Percentiles rank a stretch among this genome's conserved stretches.
These are phyloP conservation scores for Alauda arvensis DNA, from an alignment of 2,797 vertebrate species.

Conservation along the genomic window DNA sequence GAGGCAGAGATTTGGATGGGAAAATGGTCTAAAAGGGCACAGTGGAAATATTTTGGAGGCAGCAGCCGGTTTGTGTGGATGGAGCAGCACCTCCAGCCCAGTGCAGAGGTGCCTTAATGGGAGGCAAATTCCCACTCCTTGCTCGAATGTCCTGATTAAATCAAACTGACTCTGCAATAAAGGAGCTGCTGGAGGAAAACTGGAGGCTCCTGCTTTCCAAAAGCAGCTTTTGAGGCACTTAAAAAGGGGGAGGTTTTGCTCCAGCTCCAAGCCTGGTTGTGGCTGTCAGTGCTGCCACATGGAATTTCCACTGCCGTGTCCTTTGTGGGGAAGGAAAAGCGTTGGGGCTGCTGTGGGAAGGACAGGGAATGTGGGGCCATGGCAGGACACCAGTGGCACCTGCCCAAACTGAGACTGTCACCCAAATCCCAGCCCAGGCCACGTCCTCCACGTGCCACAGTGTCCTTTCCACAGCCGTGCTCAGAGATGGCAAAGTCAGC, in stretches of 20 bases:
- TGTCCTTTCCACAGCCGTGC: fast-evolving
- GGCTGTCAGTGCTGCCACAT: fast-evolving
- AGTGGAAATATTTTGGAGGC: neutral
- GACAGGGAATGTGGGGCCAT: fast-evolving
- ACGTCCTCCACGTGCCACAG: fast-evolving
- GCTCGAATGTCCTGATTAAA: neutral
- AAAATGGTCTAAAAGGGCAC: neutral
- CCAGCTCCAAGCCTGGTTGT: neutral
- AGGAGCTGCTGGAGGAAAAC: neutral
- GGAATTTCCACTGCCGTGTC: fast-evolving
- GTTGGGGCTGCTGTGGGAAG: neutral
- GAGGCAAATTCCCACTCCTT: neutral
- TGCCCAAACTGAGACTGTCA: neutral
- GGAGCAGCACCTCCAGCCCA: neutral
- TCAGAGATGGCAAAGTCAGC: fast-evolving
- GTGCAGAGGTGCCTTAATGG: fast-evolving
- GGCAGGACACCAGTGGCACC: fast-evolving
- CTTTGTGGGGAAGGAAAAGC: fast-evolving
- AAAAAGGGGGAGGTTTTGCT: neutral
- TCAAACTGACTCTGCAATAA: too few species aligned
- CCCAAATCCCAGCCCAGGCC: too few species aligned
- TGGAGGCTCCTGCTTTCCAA: neutral
- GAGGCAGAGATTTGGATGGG: neutral
- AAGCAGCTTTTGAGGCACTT: neutral
- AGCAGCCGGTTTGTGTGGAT: fast-evolving